These are phyloP conservation scores for Dysmachus trigonus DNA, from an alignment of 2,888 invertebrate genomes.

Conservation along the genomic window DNA sequence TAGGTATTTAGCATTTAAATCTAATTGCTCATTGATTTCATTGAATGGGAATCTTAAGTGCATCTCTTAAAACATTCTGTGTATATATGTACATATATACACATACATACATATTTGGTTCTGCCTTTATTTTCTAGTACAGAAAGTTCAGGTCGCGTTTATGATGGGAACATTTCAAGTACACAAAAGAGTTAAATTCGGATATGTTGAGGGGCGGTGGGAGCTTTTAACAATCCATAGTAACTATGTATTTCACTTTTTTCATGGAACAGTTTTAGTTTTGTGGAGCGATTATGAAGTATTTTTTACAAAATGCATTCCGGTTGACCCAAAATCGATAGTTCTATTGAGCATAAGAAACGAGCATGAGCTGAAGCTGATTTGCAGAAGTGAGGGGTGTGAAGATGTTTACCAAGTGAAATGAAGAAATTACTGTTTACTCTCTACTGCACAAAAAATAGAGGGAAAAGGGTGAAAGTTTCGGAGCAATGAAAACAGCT, in stretches of 20 bases:
- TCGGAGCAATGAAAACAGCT: neutral
- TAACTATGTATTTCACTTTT: neutral
- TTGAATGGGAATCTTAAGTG: neutral
- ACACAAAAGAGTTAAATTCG: neutral
- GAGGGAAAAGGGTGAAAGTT: neutral
- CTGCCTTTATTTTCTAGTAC: neutral
- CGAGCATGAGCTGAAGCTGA: neutral
- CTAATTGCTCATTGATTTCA: neutral
- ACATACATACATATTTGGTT: neutral
- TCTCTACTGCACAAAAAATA: neutral
- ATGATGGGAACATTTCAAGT: neutral
- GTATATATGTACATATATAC: neutral
- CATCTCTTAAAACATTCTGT: neutral
- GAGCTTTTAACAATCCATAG: neutral
- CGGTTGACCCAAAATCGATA: slow-evolving; percentile 12
- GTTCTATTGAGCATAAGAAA: neutral
- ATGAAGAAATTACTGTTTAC: neutral
- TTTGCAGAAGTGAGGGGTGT: neutral
- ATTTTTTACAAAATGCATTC: neutral
- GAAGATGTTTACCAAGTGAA: neutral
- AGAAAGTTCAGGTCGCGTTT: neutral
- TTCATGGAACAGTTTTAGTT: neutral
- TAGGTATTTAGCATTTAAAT: neutral
- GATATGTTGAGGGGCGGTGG: neutral
- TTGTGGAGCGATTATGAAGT: neutral